phyloP scores from a whole-genome alignment of 1,140 invertebrate genomes.

The Sweltsa coloradensis region DNA sequence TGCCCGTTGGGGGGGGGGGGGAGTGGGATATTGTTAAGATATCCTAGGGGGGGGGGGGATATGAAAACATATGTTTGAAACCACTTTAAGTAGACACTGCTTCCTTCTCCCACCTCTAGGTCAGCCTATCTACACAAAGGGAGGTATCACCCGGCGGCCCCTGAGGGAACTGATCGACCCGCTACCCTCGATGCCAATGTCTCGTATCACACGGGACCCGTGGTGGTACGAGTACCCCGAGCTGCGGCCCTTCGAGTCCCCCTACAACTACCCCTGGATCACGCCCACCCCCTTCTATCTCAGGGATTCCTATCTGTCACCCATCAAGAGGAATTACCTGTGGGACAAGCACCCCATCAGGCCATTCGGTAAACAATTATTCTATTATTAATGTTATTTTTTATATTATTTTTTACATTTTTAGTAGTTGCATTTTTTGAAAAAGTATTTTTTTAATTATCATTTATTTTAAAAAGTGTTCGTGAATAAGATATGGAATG shows the following conservation, averaged over 20 bases:
- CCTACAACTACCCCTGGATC: conserved; percentile 35
- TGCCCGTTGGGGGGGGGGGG: too few relatives aligned
- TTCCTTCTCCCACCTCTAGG: too few relatives aligned
- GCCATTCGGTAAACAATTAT: conserved; percentile 75
- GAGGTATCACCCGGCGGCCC: conserved; percentile 44
- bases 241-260: conserved; percentile 53
- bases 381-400: too few relatives aligned
- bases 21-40: too few relatives aligned
- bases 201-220: conserved; percentile 65
- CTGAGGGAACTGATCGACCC: conserved; percentile 65
- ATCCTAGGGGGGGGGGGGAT: too few relatives aligned
- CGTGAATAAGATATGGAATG: too few relatives aligned
- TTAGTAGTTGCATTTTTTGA: too few relatives aligned
- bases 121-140: conserved; percentile 52
- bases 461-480: too few relatives aligned
- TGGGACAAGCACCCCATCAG: conserved; percentile 80
- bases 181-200: conserved; percentile 57
- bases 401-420: too few relatives aligned
- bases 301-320: conserved; percentile 74
- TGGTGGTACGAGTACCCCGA: conserved; percentile 75
- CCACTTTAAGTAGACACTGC: too few relatives aligned
- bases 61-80: too few relatives aligned
- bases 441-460: too few relatives aligned
- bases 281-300: conserved; percentile 57
- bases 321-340: conserved; percentile 74